Conservation (phyloP, 1,140 invertebrate genomes). For the Trichonephila inaurata region DNA sequence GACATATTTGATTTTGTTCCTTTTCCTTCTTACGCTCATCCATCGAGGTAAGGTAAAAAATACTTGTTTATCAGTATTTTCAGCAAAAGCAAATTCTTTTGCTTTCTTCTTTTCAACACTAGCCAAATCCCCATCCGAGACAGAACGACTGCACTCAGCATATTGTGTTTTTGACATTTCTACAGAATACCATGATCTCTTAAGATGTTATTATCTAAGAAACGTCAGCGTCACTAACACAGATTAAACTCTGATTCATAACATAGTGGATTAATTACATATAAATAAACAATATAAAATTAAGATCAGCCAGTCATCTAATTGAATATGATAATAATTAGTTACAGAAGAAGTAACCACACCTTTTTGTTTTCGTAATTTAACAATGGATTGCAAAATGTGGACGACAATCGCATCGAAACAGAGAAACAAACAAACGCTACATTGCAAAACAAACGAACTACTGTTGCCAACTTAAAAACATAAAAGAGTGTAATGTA, state of each 20-base stretch:
- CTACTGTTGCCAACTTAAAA: slow-evolving; percentile 35
- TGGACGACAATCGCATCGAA: neutral
- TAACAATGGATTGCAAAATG: slow-evolving; percentile 59
- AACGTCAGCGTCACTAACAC: neutral
- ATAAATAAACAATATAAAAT: neutral
- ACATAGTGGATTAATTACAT: neutral
- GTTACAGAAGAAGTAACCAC: slow-evolving; percentile 5
- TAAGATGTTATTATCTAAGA: neutral
- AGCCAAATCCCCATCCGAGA: slow-evolving; percentile 71
- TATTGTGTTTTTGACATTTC: slow-evolving; percentile 54
- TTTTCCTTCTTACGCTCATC: slow-evolving; percentile 66
- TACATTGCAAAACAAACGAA: slow-evolving; percentile 72
- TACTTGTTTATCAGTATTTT: slow-evolving; percentile 59
- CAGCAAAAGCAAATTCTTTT: neutral
- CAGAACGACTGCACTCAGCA: slow-evolving; percentile 53
- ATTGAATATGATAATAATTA: no score
- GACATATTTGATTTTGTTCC: slow-evolving; percentile 58
- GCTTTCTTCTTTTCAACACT: slow-evolving; percentile 43
- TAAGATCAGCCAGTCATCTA: neutral
- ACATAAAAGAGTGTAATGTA: neutral
- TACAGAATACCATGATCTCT: slow-evolving; percentile 47
- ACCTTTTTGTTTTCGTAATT: slow-evolving; percentile 23
- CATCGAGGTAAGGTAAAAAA: slow-evolving; percentile 73
- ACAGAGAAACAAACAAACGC: slow-evolving; percentile 10
- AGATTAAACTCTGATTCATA: neutral